phyloP scores from a whole-genome alignment of 92 coral and sea anemone species.

The Blastomussa wellsi region DNA sequence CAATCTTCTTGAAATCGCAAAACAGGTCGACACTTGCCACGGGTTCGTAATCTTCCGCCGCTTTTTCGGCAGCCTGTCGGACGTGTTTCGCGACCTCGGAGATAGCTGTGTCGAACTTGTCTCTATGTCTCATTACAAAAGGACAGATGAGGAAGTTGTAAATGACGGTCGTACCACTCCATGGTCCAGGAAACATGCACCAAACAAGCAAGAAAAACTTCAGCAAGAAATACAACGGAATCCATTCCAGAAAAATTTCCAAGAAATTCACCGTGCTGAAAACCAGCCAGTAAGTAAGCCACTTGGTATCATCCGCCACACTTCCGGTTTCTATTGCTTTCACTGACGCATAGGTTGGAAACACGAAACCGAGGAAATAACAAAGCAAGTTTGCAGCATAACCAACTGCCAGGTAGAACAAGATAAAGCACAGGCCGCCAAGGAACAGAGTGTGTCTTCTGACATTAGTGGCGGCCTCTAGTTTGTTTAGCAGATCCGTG shows the following conservation, averaged over 20 bases:
- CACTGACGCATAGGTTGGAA: slow-evolving; percentile 90
- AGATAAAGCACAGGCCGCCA: slow-evolving; percentile 61
- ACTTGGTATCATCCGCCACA: slow-evolving; percentile 62
- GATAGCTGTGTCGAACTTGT: slow-evolving; percentile 75
- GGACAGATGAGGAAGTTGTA: slow-evolving; percentile 81
- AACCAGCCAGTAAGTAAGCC: slow-evolving; percentile 94
- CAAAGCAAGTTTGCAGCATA: slow-evolving; percentile 86
- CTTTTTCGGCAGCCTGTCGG: slow-evolving; percentile 70
- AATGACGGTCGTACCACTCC: slow-evolving; percentile 78
- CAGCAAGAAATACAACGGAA: slow-evolving; percentile 85
- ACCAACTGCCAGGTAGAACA: slow-evolving; percentile 86
- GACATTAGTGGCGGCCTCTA: slow-evolving; percentile 77
- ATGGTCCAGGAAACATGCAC: slow-evolving; percentile 93
- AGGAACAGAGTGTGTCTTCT: slow-evolving; percentile 72
- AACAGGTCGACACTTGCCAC: slow-evolving; percentile 26
- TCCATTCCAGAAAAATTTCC: slow-evolving; percentile 85
- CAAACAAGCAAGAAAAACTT: slow-evolving; percentile 84
- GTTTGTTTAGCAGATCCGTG: slow-evolving; percentile 66
- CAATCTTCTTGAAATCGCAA: slow-evolving; percentile 17
- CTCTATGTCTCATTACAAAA: slow-evolving; percentile 82
- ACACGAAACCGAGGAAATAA: slow-evolving; percentile 75
- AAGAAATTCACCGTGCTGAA: slow-evolving; percentile 80
- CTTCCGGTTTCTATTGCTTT: slow-evolving; percentile 78
- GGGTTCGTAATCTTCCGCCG: slow-evolving; percentile 62
- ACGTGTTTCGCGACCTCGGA: slow-evolving; percentile 77